These are phyloP conservation scores for Rafetus swinhoei DNA, from an alignment of 2,113 vertebrate species.

Conservation along the genomic window DNA sequence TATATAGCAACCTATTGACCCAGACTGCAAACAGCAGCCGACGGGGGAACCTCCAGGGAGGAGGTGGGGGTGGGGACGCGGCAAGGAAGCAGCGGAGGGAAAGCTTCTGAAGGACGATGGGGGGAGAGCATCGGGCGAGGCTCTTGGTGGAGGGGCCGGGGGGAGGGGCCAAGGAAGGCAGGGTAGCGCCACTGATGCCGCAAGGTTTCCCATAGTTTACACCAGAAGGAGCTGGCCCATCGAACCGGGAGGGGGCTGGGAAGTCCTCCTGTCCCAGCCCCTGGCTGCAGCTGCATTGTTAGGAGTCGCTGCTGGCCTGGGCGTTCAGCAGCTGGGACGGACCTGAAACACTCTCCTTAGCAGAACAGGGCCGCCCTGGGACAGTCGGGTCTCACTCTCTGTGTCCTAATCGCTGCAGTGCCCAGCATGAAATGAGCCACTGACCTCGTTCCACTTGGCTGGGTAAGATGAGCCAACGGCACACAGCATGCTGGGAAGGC, in stretches of 20 bases:
- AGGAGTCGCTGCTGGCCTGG: background rate
- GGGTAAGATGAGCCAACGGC: background rate
- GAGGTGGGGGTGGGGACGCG: background rate
- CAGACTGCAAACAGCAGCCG: background rate
- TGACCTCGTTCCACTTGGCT: background rate
- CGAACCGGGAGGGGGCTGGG: background rate
- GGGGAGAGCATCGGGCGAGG: background rate
- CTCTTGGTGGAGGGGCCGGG: background rate
- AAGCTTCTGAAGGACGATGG: too few species aligned
- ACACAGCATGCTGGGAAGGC: background rate
- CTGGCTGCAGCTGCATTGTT: background rate
- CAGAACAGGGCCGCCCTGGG: background rate
- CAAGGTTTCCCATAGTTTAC: background rate
- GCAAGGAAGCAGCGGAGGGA: background rate
- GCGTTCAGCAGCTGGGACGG: background rate
- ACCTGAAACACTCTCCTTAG: background rate
- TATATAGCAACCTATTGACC: conserved; percentile 53
- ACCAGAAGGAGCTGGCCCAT: background rate
- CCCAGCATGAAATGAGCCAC: background rate
- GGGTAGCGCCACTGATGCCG: background rate
- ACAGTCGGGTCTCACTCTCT: background rate
- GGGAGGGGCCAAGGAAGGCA: background rate
- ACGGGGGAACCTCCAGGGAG: background rate
- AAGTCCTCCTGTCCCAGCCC: background rate
- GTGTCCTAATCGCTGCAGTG: background rate